Base-by-base conservation (phyloP, 1,140 invertebrate genomes). In the Fopius arisanus region DNA sequence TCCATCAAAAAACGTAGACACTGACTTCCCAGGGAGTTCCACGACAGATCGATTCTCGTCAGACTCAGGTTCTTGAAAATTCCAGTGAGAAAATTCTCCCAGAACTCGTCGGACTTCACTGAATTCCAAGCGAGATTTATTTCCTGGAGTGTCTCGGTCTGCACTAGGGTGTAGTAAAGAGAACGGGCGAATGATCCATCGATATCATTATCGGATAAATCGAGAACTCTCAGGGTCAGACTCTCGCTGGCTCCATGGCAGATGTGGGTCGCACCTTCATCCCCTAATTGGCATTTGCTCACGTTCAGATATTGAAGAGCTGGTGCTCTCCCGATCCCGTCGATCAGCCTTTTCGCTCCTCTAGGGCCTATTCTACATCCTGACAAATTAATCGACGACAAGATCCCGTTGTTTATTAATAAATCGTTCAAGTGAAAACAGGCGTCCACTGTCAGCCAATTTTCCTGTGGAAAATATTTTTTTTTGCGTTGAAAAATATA, bases 61-160 rank as follows among this genome's bases (percentile, higher is more conserved):
- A 88, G 29, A 4, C 29, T 74, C 6, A 41, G 5, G 75, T 86
- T 88, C 28, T 72, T 72, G 3, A 65, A 21, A 6, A 89, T 59
- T 1, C 77, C 83, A 29, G 73, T 40, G 12, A 84, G 74, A 68
- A 89, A 74, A 40, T 66, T 75, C 72, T 80, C 81, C 78, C 80
- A 84, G 73, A 78, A 77, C 72, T 80, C 78, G 72, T 72, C 77
- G 16, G 74, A 75, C 5, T 70, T 73, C 12, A 87, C 75, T 31
- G 73, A 78, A 78, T 90, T 90, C 88, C 88, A 89, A 0, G 88
- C 89, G 3, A 90, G 70, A 77, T 89, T 79, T 19, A 90, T 76
- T 54, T 82, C 71, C 16, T 79, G 79, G 43, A 89, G 37, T 12
- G 70, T 81, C 6, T 84, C 78, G 41, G 86, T 87, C 69, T 80